Base-by-base conservation (phyloP, 2,113 vertebrate genomes). In the Polypterus senegalus region DNA sequence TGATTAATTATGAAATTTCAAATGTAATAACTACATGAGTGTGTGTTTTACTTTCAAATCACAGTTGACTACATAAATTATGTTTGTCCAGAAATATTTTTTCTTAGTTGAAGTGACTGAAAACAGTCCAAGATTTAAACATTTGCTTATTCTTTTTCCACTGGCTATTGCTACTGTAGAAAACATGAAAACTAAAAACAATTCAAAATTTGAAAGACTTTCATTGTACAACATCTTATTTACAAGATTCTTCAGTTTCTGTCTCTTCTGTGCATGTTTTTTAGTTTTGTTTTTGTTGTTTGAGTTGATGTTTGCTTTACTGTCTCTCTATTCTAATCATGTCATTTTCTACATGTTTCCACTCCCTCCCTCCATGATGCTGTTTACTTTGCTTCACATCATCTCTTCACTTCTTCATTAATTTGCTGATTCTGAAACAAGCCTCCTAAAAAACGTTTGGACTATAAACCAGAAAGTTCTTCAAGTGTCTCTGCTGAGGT, bases 391-490 rank as follows among this genome's bases (percentile, higher is more conserved):
- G 70, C 88, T 92, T 79, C 91, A 90, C 89, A 89, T 81, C 88
- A 88, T 89, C 87, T 89, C 87, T 86, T 49, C 82, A 80, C 77
- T 69, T 86, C 83, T 85, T 74, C 82, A 79, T 81, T 27, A 27
- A 70, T 85, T 85, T 84, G 86, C 85, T 87, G 83, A 86, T 72
- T 79, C 74, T 70, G 77, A 79, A 81, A 79, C 79, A 86, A 99
- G 95, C 95, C 96, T 91, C 95, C 95, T 92, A 99, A 99, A 99
- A 99, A 96, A 87, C 83, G 91, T 77, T 90, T 98, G 93, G 96
- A 99, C 83, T 97, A 94, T 94, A 91, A 93, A 88, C 95, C 83
- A 89, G 94, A 96, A 77, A 88, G 77, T 83, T 88, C 91, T 79
- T 74, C 91, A 72, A 87, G 80, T 86, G 82, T 88, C 83, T 85